Conservation (phyloP, 2,888 invertebrate species). For the Allacma fusca region DNA sequence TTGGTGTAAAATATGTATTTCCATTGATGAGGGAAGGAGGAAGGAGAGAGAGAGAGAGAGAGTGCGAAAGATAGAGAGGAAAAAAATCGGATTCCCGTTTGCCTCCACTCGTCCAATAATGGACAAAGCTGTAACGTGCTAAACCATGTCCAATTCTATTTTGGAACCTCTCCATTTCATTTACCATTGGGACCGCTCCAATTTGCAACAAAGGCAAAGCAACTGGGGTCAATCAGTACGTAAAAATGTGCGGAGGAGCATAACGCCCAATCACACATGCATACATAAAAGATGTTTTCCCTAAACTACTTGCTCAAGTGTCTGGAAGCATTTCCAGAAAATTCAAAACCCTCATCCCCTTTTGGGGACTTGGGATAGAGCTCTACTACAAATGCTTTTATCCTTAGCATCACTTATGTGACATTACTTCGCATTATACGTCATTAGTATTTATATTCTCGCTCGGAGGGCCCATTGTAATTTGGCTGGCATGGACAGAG, state of each 20-base stretch:
- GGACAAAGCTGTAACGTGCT: not conserved
- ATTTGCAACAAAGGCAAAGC: constrained; percentile 35
- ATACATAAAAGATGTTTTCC: too few species aligned
- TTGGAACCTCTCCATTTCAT: constrained; percentile 26
- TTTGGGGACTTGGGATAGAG: too few species aligned
- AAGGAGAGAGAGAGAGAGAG: too few species aligned
- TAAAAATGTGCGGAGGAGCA: constrained; percentile 6
- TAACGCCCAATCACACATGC: too few species aligned
- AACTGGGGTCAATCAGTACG: constrained; percentile 32
- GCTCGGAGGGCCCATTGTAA: not conserved
- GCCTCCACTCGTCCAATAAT: not conserved
- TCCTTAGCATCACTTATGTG: too few species aligned
- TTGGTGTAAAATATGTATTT: too few species aligned
- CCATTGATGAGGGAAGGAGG: too few species aligned
- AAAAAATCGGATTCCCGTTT: constrained; percentile 1
- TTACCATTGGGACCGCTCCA: constrained; percentile 36
- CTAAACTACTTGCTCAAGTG: too few species aligned
- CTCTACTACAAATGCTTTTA: too few species aligned
- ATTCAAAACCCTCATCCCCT: too few species aligned
- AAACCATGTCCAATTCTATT: constrained; percentile 12
- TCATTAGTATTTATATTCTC: not conserved
- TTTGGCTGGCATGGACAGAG: not conserved
- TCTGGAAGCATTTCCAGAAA: too few species aligned
- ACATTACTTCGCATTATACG: too few species aligned
- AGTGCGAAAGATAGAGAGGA: not conserved